These are phyloP conservation scores for Sminthurinus aureus DNA, from an alignment of 2,888 invertebrate species.

Conservation along the genomic window DNA sequence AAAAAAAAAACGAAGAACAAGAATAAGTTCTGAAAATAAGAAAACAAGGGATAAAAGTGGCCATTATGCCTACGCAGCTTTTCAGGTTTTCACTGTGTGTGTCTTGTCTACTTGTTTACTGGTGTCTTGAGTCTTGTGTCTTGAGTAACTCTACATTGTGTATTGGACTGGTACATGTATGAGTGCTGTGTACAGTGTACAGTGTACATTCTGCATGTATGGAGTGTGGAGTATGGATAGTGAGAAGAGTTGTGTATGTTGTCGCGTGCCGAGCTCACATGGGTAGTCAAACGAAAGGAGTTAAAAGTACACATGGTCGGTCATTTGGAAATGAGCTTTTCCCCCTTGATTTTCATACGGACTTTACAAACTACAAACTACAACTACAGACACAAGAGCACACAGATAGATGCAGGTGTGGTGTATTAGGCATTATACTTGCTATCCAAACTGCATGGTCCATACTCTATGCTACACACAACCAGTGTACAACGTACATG, in stretches of 20 bases:
- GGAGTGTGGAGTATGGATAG: not conserved
- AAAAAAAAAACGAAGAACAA: too few species aligned
- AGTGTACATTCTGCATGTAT: conserved; percentile 7
- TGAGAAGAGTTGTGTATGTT: too few species aligned
- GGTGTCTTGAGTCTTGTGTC: not conserved
- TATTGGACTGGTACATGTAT: not conserved
- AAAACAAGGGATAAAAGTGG: conserved; percentile 28
- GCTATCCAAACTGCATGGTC: too few species aligned
- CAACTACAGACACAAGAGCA: too few species aligned
- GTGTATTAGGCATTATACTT: too few species aligned
- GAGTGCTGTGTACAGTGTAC: not conserved
- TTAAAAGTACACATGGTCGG: conserved; percentile 39
- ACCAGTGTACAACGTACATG: too few species aligned
- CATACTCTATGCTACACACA: too few species aligned
- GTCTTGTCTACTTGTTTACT: not conserved
- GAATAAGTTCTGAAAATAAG: too few species aligned
- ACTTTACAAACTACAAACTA: not conserved
- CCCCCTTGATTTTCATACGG: not conserved
- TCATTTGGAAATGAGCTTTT: conserved; percentile 29
- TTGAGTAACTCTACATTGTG: conserved; percentile 24
- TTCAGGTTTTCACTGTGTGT: not conserved
- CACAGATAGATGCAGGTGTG: too few species aligned
- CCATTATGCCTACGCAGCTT: not conserved
- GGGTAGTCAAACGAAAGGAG: conserved; percentile 42
- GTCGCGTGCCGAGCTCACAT: conserved; percentile 42